A percentile compares a stretch with the other conserved stretches of the same genome.
Conservation (phyloP, 1,140 invertebrate species). For the Panagrolaimus sp. region DNA sequence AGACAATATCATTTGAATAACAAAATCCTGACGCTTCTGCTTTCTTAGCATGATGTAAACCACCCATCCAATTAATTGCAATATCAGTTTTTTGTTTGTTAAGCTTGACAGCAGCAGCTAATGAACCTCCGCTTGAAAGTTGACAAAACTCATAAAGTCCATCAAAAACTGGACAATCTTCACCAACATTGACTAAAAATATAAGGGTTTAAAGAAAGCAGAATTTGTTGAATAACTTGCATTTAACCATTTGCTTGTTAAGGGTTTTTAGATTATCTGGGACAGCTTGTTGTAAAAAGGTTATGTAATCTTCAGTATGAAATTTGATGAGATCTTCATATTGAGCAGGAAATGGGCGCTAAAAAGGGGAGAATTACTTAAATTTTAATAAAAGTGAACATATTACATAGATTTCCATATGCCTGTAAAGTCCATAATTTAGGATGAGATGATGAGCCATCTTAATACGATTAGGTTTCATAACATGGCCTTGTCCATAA, state of each 20-base stretch:
- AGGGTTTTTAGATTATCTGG: constrained; percentile 99
- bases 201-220: constrained; percentile 4
- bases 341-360: constrained; percentile 94
- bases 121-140: constrained; percentile 90
- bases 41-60: constrained; percentile 96
- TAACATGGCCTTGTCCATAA: constrained; percentile 93
- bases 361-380: no score
- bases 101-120: constrained; percentile 89
- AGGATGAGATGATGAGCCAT: constrained; percentile 98
- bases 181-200: constrained; percentile 85
- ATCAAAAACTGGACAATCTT: constrained; percentile 96
- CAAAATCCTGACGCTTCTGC: constrained; percentile 90
- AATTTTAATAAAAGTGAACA: constrained; percentile 17
- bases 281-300: constrained; percentile 88
- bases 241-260: constrained; percentile 99
- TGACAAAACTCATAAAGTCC: constrained; percentile 95
- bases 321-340: constrained; percentile 99
- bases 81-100: constrained; percentile 95
- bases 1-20: constrained; percentile 92
- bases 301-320: constrained; percentile 98
- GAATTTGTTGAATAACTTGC: constrained; percentile 65
- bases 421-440: constrained; percentile 97
- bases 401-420: constrained; percentile 99
- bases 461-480: constrained; percentile 96
- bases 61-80: constrained; percentile 96